Percentiles rank a stretch among this genome's conserved stretches.
Evolutionary conservation across 2,888 invertebrate genomes (phyloP).

Genomic region (Netelia inedita): DNA sequence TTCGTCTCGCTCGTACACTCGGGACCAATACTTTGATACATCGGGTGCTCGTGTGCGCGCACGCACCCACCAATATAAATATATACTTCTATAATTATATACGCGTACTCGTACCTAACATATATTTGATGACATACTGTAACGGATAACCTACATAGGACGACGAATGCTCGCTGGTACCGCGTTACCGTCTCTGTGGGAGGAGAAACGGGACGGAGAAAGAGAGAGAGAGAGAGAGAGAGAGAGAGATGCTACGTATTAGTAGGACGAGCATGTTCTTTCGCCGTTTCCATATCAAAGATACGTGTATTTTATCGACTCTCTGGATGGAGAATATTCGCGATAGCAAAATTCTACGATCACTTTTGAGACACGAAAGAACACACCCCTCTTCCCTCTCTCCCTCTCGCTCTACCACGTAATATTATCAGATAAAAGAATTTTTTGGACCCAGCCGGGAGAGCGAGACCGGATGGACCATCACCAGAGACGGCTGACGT

Average conservation of each 20-base stretch:
- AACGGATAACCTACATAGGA: slow-evolving; percentile 83
- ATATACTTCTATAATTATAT: slow-evolving; percentile 11
- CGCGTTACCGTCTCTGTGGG: not conserved
- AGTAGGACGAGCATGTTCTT: too few relatives aligned
- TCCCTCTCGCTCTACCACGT: not conserved
- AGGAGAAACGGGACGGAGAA: slow-evolving; percentile 2
- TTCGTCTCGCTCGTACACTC: not conserved
- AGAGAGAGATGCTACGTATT: slow-evolving; percentile 17
- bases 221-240: slow-evolving; percentile 40
- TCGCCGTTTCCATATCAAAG: too few relatives aligned
- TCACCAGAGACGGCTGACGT: slow-evolving; percentile 74
- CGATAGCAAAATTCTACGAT: slow-evolving; percentile 8
- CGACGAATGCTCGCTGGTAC: slow-evolving; percentile 57
- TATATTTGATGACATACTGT: slow-evolving; percentile 76
- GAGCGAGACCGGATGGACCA: slow-evolving; percentile 82
- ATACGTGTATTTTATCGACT: too few relatives aligned
- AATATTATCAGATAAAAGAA: slow-evolving; percentile 16
- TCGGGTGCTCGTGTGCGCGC: not conserved
- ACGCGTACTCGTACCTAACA: slow-evolving; percentile 25
- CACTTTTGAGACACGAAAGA: slow-evolving; percentile 9
- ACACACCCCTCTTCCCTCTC: not conserved
- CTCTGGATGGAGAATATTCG: slow-evolving; percentile 6
- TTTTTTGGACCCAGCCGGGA: slow-evolving; percentile 73
- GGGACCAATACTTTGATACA: not conserved
- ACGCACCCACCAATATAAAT: slow-evolving; percentile 9